phyloP scores from a whole-genome alignment of 2,797 vertebrate genomes.

The Alectoris magna region DNA sequence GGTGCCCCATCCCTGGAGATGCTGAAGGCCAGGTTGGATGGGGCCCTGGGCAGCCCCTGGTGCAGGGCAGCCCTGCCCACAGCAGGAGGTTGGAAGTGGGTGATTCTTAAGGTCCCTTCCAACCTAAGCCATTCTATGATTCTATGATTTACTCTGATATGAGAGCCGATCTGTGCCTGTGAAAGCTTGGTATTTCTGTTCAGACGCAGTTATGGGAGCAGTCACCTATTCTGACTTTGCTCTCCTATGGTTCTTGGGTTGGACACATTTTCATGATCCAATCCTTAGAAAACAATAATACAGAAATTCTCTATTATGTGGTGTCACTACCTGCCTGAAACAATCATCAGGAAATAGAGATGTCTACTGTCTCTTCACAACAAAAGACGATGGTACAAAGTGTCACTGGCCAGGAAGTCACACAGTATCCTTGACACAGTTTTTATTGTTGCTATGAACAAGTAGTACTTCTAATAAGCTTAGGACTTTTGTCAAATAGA shows the following conservation, averaged over 20 bases:
- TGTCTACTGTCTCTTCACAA: neutral
- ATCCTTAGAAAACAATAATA: neutral
- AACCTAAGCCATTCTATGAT: too few species aligned
- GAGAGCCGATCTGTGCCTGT: neutral
- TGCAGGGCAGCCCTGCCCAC: too few species aligned
- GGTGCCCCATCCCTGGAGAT: too few species aligned
- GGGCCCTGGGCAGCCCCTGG: too few species aligned
- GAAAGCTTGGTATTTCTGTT: neutral
- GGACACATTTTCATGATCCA: neutral
- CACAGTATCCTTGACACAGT: neutral
- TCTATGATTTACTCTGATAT: neutral
- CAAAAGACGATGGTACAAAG: neutral
- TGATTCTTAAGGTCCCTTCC: too few species aligned
- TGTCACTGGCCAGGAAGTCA: neutral
- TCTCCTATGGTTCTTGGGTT: neutral
- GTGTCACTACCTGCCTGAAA: neutral
- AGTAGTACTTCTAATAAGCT: neutral
- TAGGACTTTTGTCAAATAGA: neutral
- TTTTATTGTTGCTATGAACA: neutral
- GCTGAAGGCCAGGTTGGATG: too few species aligned
- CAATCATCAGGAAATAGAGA: neutral
- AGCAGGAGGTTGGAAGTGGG: too few species aligned
- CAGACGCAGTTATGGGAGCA: neutral
- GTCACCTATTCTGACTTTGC: neutral
- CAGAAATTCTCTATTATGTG: neutral